Evolutionary conservation across 2,797 vertebrate species (phyloP).

Genomic region (Hipposideros larvatus): DNA sequence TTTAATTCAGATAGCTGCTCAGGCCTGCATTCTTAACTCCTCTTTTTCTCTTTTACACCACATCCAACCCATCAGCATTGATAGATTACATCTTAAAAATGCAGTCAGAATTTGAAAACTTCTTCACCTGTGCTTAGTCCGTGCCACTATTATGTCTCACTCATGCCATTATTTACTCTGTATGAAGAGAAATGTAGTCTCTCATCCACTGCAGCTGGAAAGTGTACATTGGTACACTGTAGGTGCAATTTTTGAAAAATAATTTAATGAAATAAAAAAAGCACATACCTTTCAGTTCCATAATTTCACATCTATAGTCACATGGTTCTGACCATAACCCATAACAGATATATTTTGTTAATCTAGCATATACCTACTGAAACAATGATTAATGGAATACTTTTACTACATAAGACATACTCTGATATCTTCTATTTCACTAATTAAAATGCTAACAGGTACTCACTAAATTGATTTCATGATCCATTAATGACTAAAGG

Average conservation of each 20-base stretch:
- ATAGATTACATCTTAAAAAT: neutral
- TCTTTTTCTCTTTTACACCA: neutral
- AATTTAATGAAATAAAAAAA: neutral
- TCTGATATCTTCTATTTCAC: neutral
- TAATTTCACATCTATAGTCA: neutral
- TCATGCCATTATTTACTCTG: neutral
- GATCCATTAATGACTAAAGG: neutral
- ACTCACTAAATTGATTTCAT: neutral
- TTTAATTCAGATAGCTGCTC: neutral
- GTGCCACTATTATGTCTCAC: neutral
- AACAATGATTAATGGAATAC: neutral
- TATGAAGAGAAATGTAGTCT: neutral
- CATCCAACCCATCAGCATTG: neutral
- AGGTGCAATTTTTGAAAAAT: neutral
- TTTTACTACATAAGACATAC: neutral
- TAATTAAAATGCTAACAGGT: neutral
- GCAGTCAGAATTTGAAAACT: neutral
- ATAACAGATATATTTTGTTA: slow-evolving; percentile 11
- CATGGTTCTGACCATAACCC: neutral
- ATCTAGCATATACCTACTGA: neutral
- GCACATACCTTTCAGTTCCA: neutral
- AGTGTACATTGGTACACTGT: neutral
- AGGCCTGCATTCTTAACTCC: neutral
- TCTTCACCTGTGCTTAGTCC: neutral
- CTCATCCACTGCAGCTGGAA: neutral